Percentiles rank a stretch among this genome's conserved stretches.
phyloP scores from a whole-genome alignment of 2,797 vertebrate genomes.

The Pogoniulus pusillus region DNA sequence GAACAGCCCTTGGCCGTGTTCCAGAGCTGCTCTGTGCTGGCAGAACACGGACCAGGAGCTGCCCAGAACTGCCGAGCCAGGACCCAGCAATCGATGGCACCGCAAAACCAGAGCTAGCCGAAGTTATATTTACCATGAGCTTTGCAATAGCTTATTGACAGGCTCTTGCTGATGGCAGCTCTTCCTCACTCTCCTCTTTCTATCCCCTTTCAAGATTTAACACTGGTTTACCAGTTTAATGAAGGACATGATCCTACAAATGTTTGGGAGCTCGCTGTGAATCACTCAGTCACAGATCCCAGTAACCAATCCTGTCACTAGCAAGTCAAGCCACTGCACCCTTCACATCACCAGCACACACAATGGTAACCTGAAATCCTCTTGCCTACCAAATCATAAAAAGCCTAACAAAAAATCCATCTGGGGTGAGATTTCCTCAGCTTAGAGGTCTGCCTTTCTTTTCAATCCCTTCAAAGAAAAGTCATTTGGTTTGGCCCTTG shows the following conservation, averaged over 20 bases:
- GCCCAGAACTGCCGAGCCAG: not conserved
- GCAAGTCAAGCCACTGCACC: not conserved
- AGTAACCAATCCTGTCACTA: not conserved
- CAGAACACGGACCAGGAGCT: not conserved
- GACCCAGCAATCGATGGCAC: not conserved
- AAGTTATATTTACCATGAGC: constrained; percentile 20
- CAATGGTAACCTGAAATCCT: not conserved
- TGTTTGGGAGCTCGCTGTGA: not conserved
- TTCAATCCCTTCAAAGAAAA: not conserved
- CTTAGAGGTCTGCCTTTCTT: not conserved
- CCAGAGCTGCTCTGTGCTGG: not conserved
- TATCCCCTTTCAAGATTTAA: not conserved
- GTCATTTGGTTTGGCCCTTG: constrained; percentile 28
- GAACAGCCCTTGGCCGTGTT: not conserved
- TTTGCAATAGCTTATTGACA: constrained; percentile 19
- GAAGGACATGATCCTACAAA: not conserved
- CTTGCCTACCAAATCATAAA: not conserved
- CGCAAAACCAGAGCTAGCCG: not conserved
- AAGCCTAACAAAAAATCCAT: not conserved
- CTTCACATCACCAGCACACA: rapidly evolving
- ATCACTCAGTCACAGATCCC: not conserved
- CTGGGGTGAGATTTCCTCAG: not conserved
- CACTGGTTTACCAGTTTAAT: not conserved
- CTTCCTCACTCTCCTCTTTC: not conserved
- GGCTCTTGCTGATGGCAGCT: not conserved